Evolutionary conservation across 2,888 invertebrate species (phyloP), one percentile per base, ranked within the genome.

Genomic region (Bellardia pandia): DNA sequence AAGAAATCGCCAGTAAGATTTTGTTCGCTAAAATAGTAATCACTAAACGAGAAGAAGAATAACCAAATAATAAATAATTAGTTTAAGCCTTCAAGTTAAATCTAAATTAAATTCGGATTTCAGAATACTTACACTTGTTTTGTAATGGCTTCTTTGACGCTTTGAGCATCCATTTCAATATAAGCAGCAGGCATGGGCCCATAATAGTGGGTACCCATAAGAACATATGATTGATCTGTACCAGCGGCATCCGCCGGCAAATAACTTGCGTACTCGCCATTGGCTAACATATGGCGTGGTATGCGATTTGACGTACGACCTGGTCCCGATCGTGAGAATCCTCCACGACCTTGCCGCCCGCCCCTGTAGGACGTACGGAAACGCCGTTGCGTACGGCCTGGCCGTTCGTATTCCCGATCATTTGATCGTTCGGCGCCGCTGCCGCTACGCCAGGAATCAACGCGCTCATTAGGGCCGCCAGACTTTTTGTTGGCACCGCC

Each of bases 1-100:
- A 98, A 99, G 95, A 99, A 98, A 93, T 99, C 99, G 90, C 98
- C 96, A 90, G 97, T 96, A 81, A 99, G 95, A 94, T 99, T 99
- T 92, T 99, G 99, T 89, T 97, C 97, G 91, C 98, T 98, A 95
- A 99, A 99, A 95, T 99, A 99, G 94, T 99, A 99, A 94, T 99
- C 99, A 93, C 99, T 99, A 95, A 69, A 80, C 85, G 58, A 68
- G 74, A 71, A 66, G 80, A 37, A 82, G 53, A n/a, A 51, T 5
- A 51, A 51, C 13, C 13, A 6, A 51, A 51, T 2, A 16, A 62
- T 3, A 11, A 16, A 23, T 1, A 69, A 64, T 53, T 14, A 83
- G 56, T 72, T 76, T 8, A 9, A 56, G 16, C 23, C 4, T 53
- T 45, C 8, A 30, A 68, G 37, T 60, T 8, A 16, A 3, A n/a